Conservation (phyloP, 2,888 invertebrate genomes). For the Lepidocyrtinus sp. region DNA sequence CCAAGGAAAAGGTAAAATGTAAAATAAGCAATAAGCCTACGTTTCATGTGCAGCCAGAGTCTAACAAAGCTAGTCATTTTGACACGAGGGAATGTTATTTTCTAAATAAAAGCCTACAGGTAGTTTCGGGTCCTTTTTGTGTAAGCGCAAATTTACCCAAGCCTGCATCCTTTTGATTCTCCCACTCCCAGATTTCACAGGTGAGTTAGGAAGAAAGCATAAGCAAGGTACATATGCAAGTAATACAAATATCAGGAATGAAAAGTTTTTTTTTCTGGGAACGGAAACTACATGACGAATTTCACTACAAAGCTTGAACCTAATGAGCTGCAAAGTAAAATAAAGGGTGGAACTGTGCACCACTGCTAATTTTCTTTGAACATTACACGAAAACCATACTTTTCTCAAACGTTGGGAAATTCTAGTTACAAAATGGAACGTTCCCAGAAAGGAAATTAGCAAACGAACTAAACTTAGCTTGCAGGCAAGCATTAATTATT, state of each 20-base stretch:
- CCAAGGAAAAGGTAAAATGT: background rate
- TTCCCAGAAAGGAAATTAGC: too few species aligned
- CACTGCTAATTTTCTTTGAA: too few species aligned
- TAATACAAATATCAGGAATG: background rate
- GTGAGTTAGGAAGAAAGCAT: background rate
- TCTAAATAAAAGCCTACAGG: background rate
- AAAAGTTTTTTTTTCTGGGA: background rate
- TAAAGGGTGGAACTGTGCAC: too few species aligned
- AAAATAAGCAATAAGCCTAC: background rate
- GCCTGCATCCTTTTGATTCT: too few species aligned
- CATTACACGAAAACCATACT: too few species aligned
- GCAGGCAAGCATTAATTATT: background rate
- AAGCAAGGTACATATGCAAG: background rate
- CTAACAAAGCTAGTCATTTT: background rate
- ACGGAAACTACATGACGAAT: background rate
- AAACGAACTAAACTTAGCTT: too few species aligned
- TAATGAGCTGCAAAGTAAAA: background rate
- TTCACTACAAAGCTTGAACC: background rate
- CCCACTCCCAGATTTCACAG: background rate
- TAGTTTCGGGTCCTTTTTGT: background rate
- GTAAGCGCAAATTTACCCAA: too few species aligned
- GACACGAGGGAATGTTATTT: background rate
- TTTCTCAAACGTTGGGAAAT: too few species aligned
- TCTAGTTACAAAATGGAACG: too few species aligned
- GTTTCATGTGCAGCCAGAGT: too few species aligned